Conservation (phyloP, 1,140 invertebrate species). For the Drosophila quadrilineata region DNA sequence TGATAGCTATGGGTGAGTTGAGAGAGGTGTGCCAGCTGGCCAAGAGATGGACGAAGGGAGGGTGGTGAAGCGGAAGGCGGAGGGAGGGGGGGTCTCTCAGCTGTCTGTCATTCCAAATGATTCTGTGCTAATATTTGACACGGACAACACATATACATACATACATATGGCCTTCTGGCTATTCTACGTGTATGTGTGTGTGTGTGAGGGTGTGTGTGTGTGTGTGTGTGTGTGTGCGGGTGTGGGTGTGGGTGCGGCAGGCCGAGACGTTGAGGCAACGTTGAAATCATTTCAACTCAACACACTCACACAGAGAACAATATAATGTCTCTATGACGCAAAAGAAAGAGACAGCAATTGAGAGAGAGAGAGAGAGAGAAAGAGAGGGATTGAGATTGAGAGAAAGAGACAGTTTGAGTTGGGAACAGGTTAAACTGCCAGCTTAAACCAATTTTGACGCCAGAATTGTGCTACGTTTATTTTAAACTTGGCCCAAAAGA, state of each 20-base stretch:
- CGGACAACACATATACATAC: too few species aligned
- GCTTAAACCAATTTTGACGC: conserved; percentile 31
- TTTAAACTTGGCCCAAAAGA: conserved; percentile 16
- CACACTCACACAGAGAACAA: conserved; percentile 1
- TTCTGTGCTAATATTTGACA: conserved; percentile 41
- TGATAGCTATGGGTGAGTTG: not conserved
- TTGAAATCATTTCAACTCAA: conserved; percentile 19
- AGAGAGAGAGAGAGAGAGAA: not conserved
- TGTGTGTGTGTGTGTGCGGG: too few species aligned
- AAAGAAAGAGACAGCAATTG: not conserved
- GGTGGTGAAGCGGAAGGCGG: not conserved
- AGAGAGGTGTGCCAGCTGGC: not conserved
- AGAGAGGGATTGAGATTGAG: not conserved
- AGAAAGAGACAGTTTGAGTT: not conserved
- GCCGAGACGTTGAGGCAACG: not conserved
- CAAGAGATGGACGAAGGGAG: not conserved
- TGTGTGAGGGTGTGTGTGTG: too few species aligned
- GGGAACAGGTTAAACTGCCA: conserved; percentile 41
- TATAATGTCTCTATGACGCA: not conserved
- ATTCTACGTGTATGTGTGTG: too few species aligned
- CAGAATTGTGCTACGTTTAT: conserved; percentile 30
- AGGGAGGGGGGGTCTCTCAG: not conserved
- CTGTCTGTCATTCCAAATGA: conserved; percentile 34
- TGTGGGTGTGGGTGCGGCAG: conserved; percentile 21
- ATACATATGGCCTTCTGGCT: too few species aligned